Base-by-base conservation (phyloP, 1,140 invertebrate genomes). In the Medauroidea extradentata region DNA sequence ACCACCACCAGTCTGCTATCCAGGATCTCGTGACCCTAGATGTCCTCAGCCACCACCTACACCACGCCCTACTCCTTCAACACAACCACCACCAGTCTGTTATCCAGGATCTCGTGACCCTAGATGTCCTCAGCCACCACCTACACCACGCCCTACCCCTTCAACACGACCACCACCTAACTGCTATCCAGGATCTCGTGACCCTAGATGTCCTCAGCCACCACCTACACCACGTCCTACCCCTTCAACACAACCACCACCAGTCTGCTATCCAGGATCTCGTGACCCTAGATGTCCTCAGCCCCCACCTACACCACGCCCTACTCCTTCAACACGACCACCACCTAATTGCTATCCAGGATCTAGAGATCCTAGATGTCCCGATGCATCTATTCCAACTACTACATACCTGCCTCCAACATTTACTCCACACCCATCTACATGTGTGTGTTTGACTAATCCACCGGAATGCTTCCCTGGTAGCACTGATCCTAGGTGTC, bases 401-500 rank as follows among this genome's bases (percentile, higher is more conserved):
- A 4, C 29, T 34, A 34, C 29, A 34, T 34, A 34, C 11, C 11
- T 34, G 11, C 29, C 29, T 34, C 34, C 57, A 51, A 14, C 23
- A n/a, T n/a, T n/a, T n/a, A n/a, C n/a, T n/a, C n/a, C n/a, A n/a
- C n/a, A n/a, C n/a, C n/a, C n/a, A n/a, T n/a, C n/a, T n/a, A n/a
- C n/a, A n/a, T n/a, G n/a, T n/a, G n/a, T n/a, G n/a, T n/a, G n/a
- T n/a, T n/a, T n/a, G n/a, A 11, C 61, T 41, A 27, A 50, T 42
- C 61, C 68, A 51, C 69, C 68, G 14, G 66, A 59, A 1, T 79
- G 78, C 59, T 74, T 67, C 54, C 77, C 76, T 5, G 79, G 79
- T 16, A 75, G 73, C 8, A 69, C 56, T 0, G 78, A 81, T 66
- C 70, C 76, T 21, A 64, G 77, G 16, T 79, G 78, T 67, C 75